Base-by-base conservation (phyloP, 2,113 vertebrate genomes). In the Coracopsis vasa region DNA sequence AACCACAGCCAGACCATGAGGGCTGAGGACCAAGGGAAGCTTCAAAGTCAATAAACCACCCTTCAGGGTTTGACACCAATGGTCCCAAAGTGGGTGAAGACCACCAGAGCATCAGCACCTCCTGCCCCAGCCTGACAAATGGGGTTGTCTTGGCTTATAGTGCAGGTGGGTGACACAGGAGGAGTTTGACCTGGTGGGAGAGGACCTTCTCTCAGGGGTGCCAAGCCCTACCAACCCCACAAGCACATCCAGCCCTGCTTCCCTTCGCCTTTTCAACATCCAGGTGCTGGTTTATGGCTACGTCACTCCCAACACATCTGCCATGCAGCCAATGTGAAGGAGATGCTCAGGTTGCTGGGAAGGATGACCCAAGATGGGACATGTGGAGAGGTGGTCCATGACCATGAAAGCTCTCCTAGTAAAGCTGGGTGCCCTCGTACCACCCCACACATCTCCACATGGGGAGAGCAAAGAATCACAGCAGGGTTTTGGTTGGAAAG, bases 71-170 rank as follows among this genome's bases (percentile, higher is more conserved):
- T 45, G 56, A 62, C 54, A 71, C 3, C 9, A 4, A 42, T 0
- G 4, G 5, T 37, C 66, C 78, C 66, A 42, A 23, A n/a, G 6
- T 45, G 66, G 70, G 1, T 79, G 39, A 92, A 58, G 78, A 78
- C 16, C 61, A 53, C 24, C n/a, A 78, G 77, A 93, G 31, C 64
- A n/a, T 21, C 20, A 35, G 23, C 20, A 81, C 9, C 41, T 41
- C 45, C 58, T 35, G 41, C 3, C 2, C 23, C 0, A 0, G 65
- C n/a, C 54, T 0, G 0, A 44, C 37, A 48, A 54, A 78, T 8
- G 33, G 37, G 7, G 28, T 31, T 42, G 33, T 27, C 80, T 37
- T 41, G 29, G 24, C 67, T 62, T 50, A 20, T 13, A 15, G 58
- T 9, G 56, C 16, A 69, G 1, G 17, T 10, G 6, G 15, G 25